Evolutionary conservation across 2,888 invertebrate species (phyloP).

Genomic region (Parochlus steinenii): DNA sequence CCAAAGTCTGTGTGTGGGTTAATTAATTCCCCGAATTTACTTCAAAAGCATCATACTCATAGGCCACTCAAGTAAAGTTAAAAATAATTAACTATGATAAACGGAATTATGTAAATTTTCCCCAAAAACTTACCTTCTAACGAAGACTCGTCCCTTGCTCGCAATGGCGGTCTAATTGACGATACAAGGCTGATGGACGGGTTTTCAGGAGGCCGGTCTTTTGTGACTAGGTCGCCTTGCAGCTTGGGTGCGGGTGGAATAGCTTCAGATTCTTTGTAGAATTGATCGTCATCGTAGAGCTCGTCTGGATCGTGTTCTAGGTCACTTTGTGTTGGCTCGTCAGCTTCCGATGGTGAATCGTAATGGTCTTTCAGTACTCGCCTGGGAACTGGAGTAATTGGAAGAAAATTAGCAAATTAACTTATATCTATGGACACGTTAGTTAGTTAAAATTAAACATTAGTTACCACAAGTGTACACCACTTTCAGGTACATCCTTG

Average conservation of each 20-base stretch:
- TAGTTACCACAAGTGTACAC: conserved; percentile 76
- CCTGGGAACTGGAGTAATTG: conserved; percentile 47
- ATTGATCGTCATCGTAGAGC: conserved; percentile 36
- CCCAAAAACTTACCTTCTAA: conserved; percentile 8
- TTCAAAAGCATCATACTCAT: no score
- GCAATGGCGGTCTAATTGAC: conserved; percentile 1
- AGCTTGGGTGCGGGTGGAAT: conserved; percentile 34
- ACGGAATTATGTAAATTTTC: no score
- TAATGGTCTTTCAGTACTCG: conserved; percentile 69
- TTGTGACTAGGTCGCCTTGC: conserved; percentile 26
- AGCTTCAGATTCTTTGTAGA: conserved; percentile 38
- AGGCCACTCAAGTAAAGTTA: no score
- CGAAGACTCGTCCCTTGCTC: conserved; percentile 3
- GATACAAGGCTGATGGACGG: conserved; percentile 1
- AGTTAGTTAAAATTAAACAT: conserved; percentile 1
- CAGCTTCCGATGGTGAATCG: conserved; percentile 60
- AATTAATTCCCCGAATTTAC: no score
- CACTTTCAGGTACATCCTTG: conserved; percentile 72
- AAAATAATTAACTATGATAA: no score
- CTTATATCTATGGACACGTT: not conserved
- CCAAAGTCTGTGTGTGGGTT: no score
- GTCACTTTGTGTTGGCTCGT: conserved; percentile 43
- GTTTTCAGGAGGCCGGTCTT: not conserved
- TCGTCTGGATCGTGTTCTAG: conserved; percentile 35
- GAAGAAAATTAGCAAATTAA: not conserved